phyloP scores from a whole-genome alignment of 2,113 vertebrate genomes.

The Ophthalmolycus amberensis region DNA sequence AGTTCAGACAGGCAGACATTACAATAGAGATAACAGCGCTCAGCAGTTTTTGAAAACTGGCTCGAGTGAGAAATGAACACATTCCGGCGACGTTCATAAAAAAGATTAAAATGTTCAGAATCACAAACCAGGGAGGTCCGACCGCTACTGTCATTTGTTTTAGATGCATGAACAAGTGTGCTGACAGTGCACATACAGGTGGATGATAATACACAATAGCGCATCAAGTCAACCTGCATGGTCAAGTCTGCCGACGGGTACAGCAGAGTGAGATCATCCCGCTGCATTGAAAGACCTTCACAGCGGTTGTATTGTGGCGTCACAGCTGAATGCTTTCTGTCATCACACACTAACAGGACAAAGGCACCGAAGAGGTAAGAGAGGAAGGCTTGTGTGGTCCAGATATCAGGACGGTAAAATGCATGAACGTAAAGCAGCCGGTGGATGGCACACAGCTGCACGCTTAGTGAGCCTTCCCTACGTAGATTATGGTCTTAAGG shows the following conservation, averaged over 20 bases:
- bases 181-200: background rate
- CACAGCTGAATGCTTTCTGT: constrained; percentile 9
- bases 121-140: background rate
- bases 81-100: background rate
- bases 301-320: background rate
- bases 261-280: constrained; percentile 20
- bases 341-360: background rate
- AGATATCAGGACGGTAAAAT: background rate
- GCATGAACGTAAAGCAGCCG: background rate
- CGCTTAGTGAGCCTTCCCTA: background rate
- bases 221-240: background rate
- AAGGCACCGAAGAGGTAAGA: background rate
- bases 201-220: background rate
- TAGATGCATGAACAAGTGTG: background rate
- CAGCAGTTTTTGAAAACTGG: background rate
- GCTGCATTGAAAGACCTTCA: constrained; percentile 15
- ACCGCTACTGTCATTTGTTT: background rate
- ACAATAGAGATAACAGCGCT: background rate
- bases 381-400: background rate
- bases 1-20: fast-evolving
- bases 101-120: background rate
- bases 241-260: constrained; percentile 5
- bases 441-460: background rate
- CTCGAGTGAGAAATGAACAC: background rate
- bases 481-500: too few relatives aligned